Evolutionary conservation across 1,140 invertebrate genomes (phyloP), one percentile per base, ranked within the genome.

Genomic region (Leptinotarsa lineolata): DNA sequence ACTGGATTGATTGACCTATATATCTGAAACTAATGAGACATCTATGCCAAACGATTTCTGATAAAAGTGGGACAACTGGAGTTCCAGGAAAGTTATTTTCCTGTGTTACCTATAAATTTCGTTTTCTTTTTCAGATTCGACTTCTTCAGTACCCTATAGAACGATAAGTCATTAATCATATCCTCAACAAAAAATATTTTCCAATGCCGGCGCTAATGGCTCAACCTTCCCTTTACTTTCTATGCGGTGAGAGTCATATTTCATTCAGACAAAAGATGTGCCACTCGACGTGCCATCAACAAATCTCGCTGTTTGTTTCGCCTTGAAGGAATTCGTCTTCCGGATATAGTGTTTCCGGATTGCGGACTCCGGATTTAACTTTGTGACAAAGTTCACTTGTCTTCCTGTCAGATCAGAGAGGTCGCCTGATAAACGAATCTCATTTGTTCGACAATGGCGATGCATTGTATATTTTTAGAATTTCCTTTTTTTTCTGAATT

Each of bases 231-330:
- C 48, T 54, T 54, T 54, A 54, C n/a, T 54, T 54, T 54, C 48
- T 54, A 54, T 54, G 48, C 48, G 48, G 48, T 54, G 48, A 54
- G 48, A 54, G 48, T 54, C 48, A 54, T 54, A 54, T 54, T 54
- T 54, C 48, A 54, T 18, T 18, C 48, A 54, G 48, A 54, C 48
- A 54, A 54, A 54, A 54, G 48, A 54, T 18, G 48, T 54, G 48
- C 15, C 48, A 18, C 48, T 54, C n/a, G 2, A 18, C n/a, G 13
- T 54, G 48, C 48, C 48, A 54, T 54, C 48, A 54, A 54, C 48
- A 54, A 16, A 54, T 54, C 48, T 54, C 15, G 48, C 4, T 54
- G 48, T 54, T 54, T 54, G 48, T 54, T 54, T 54, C 48, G 48
- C 15, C 48, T 39, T 39, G 30, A 3, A 39, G 48, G n/a, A 54